Percentiles rank a stretch among this genome's conserved stretches.
phyloP scores from a whole-genome alignment of 2,888 invertebrate genomes.

The Dione vanillae region DNA sequence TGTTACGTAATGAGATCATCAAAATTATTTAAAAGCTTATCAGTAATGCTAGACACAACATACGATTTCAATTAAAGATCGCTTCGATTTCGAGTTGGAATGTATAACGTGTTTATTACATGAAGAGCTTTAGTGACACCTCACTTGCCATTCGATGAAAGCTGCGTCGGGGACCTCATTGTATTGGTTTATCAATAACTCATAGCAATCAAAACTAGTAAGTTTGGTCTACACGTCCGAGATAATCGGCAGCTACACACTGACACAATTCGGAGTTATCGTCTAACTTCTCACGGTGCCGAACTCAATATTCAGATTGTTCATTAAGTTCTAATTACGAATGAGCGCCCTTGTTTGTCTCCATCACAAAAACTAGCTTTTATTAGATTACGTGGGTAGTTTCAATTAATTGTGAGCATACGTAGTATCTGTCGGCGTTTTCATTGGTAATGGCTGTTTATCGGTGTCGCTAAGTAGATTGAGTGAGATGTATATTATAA shows the following conservation, averaged over 20 bases:
- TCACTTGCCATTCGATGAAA: constrained; percentile 48
- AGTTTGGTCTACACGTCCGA: constrained; percentile 66
- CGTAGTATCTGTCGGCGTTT: constrained; percentile 76
- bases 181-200: constrained; percentile 68
- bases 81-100: constrained; percentile 75
- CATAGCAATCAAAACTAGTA: constrained; percentile 76
- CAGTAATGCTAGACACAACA: constrained; percentile 76
- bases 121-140: constrained; percentile 58
- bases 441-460: constrained; percentile 78
- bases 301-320: constrained; percentile 80
- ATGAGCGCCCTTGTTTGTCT: constrained; percentile 83
- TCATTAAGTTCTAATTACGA: constrained; percentile 84
- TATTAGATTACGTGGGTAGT: constrained; percentile 84
- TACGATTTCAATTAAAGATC: constrained; percentile 82
- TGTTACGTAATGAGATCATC: constrained; percentile 57
- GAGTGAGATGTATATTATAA: constrained; percentile 74
- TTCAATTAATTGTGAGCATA: constrained; percentile 81
- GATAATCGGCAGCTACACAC: constrained; percentile 81
- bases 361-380: constrained; percentile 81
- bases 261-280: constrained; percentile 84
- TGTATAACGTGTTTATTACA: constrained; percentile 65
- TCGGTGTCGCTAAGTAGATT: constrained; percentile 79
- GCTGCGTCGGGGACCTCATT: constrained; percentile 57
- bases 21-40: constrained; percentile 68
- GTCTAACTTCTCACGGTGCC: constrained; percentile 81